Base-by-base conservation (phyloP, 2,113 vertebrate genomes). In the Vidua macroura region DNA sequence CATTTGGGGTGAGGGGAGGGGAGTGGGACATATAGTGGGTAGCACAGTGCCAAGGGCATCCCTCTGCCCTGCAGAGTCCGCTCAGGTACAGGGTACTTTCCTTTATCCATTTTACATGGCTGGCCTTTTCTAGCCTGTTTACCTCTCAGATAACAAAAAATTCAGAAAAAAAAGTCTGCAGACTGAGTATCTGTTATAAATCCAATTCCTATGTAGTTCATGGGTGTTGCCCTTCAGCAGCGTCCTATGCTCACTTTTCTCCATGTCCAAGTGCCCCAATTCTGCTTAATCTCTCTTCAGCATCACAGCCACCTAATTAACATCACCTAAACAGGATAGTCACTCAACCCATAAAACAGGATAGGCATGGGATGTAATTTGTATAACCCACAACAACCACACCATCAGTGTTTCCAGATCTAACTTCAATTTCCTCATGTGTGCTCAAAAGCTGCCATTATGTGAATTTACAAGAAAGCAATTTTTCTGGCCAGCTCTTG, bases 211-310 rank as follows among this genome's bases (percentile, higher is more conserved):
- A 70, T 86, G 43, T 95, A 86, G 91, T 91, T 88, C 33, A 68
- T 78, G 83, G 94, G 94, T 93, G 95, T 96, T 91, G 80, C 81
- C 68, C 70, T 88, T 90, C 67, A 87, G 37, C 66, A 44, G 95
- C 87, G 3, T 96, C 87, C 78, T 93, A 80, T 88, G 68, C 94
- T 90, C 44, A 90, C 84, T 96, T 93, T 96, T 85, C 44, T 93
- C 37, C 83, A 17, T 21, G 28, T 55, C 12, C 31, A 86, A 56
- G 49, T 90, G 90, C 25, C 88, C 88, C 86, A 96, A 48, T 91
- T 85, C 79, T 77, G 37, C 30, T 83, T 96, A 94, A 96, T 96
- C 72, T 78, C 59, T 94, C 87, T 92, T 83, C 72, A 81, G 68
- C 93, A 96, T 81, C 78, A 91, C 33, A 67, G 59, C 22, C 51